A percentile compares a stretch with the other conserved stretches of the same genome.
These are phyloP conservation scores for Melolontha melolontha DNA, from an alignment of 2,888 invertebrate genomes.

Conservation along the genomic window DNA sequence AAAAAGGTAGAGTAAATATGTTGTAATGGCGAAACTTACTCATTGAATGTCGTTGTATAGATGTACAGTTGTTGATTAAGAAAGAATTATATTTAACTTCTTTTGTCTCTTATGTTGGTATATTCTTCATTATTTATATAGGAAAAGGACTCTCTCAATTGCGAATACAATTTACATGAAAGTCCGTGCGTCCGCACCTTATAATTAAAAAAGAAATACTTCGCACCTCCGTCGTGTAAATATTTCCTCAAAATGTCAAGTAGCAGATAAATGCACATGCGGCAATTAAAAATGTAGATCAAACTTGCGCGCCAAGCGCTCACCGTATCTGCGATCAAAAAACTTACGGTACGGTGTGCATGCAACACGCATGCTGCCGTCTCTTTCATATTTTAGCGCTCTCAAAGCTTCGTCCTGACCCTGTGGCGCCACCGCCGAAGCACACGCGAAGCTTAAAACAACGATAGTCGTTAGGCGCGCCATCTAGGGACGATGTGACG, in stretches of 20 bases:
- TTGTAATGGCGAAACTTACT: not conserved
- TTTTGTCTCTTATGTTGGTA: not conserved
- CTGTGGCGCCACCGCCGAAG: constrained; percentile 50
- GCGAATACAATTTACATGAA: constrained; percentile 29
- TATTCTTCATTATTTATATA: constrained; percentile 1
- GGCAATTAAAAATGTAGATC: constrained; percentile 48
- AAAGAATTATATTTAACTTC: constrained; percentile 15
- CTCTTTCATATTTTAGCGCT: constrained; percentile 46
- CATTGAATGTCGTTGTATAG: not conserved
- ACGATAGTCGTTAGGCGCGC: constrained; percentile 44
- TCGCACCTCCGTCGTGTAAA: constrained; percentile 26
- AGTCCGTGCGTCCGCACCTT: constrained; percentile 30
- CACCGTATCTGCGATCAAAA: constrained; percentile 35
- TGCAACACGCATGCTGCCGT: constrained; percentile 42
- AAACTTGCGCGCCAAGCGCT: constrained; percentile 35
- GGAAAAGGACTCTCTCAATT: constrained; percentile 23
- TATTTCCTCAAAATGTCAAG: constrained; percentile 42
- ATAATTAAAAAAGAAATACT: constrained; percentile 45
- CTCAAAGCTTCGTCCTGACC: constrained; percentile 25
- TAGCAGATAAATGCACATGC: constrained; percentile 43
- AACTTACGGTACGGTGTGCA: constrained; percentile 14
- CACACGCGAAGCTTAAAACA: constrained; percentile 41
- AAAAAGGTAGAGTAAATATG: not conserved
- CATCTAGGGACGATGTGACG: constrained; percentile 50
- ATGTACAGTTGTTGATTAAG: constrained; percentile 1